Evolutionary conservation across 2,113 vertebrate species (phyloP).

Genomic region (Alosa alosa): DNA sequence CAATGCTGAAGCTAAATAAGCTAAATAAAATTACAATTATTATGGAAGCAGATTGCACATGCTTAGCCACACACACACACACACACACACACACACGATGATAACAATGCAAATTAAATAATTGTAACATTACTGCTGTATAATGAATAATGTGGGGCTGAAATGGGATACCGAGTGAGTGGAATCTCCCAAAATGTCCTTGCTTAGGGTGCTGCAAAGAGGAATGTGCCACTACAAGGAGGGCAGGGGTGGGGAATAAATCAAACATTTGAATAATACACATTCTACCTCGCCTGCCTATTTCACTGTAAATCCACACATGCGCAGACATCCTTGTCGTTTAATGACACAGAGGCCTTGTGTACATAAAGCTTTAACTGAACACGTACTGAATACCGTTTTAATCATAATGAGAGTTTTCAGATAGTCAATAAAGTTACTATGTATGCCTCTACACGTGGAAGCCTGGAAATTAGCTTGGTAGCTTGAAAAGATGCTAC

Average conservation of each 20-base stretch:
- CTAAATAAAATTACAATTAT: background rate
- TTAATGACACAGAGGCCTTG: background rate
- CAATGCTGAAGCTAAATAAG: too few species aligned
- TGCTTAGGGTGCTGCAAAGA: background rate
- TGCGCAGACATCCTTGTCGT: background rate
- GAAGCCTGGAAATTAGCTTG: background rate
- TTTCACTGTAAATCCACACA: background rate
- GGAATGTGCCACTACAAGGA: background rate
- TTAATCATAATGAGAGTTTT: too few species aligned
- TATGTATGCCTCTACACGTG: background rate
- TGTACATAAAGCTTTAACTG: background rate
- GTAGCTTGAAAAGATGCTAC: background rate
- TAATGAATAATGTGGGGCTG: background rate
- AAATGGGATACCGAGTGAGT: background rate
- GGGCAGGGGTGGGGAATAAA: background rate
- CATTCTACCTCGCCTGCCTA: background rate
- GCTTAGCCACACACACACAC: constrained; percentile 28
- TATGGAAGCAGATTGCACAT: background rate
- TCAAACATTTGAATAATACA: background rate
- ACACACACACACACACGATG: background rate
- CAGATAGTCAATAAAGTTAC: background rate
- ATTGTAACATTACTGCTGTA: too few species aligned
- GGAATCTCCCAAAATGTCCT: background rate
- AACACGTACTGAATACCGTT: background rate
- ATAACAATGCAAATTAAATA: too few species aligned